Evolutionary conservation across 2,888 invertebrate species (phyloP), one percentile per base, ranked within the genome.

Genomic region (Nemotelus nigrinus): DNA sequence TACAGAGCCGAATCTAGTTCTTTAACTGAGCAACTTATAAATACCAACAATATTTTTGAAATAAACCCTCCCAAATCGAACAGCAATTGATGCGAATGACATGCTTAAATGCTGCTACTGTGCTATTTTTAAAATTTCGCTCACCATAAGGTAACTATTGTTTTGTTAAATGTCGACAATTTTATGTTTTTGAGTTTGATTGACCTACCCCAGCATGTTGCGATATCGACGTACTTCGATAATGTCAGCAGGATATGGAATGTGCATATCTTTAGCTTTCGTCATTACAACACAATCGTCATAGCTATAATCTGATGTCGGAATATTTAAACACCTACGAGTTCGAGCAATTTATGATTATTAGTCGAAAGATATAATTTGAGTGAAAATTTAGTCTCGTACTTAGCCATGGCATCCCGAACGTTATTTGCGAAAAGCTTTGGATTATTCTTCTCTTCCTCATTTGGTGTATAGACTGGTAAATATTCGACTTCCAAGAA

Each of bases 351-450:
- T 7, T 6, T 3, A 43, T 64, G 43, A 7, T 41, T 64, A 43
- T 3, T 7, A 2, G 2, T 64, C 7, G 53, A 53, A 7, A 7
- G 1, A 1, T 1, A 7, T 10, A 10, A 53, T 25, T 60, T 75
- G 53, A 53, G 6, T 53, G 53, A 53, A 53, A 53, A 53, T 53
- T 53, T 10, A 6, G 53, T 41, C 39, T 88, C 92, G 89, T 88
- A 97, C 96, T 93, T 93, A 55, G 97, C 96, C 97, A 98, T 97
- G 58, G 95, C 91, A 82, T 92, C 92, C 79, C 96, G 90, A 3
- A 98, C 97, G 86, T 97, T 97, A 83, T 92, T 91, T 1, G 97
- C 97, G 86, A 92, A 98, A 47, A 98, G 89, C 86, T 94, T 96
- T 0, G 97, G 94, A 88, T 98, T 93, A 3, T 90, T 88, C 84